Evolutionary conservation across 2,113 vertebrate genomes (phyloP).

Genomic region (Jacana jacana): DNA sequence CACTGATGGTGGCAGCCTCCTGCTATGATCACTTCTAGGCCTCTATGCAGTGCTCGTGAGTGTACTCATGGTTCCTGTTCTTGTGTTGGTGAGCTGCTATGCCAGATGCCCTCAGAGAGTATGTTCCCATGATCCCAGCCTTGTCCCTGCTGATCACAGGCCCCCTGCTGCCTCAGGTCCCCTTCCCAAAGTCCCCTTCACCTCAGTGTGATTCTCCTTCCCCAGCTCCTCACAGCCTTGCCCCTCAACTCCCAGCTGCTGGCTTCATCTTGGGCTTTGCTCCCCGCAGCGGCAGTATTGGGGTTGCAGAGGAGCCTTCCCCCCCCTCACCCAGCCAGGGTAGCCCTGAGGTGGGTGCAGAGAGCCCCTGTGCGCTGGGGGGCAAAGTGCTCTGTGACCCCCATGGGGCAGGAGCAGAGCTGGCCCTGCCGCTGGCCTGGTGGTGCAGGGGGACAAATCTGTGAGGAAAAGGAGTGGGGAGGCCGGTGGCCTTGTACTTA

Average conservation of each 20-base stretch:
- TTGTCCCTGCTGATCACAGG: accelerated
- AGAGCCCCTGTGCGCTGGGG: background rate
- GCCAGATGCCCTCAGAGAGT: background rate
- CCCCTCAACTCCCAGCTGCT: background rate
- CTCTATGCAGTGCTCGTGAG: accelerated
- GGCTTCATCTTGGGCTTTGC: accelerated
- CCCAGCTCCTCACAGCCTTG: background rate
- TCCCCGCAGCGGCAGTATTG: background rate
- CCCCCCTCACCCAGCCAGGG: accelerated
- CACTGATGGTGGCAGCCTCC: accelerated
- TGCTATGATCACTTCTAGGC: background rate
- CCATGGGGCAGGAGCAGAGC: background rate
- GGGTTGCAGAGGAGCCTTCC: background rate
- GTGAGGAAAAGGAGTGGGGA: background rate
- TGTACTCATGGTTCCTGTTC: background rate
- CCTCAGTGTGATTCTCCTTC: background rate
- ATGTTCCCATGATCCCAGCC: accelerated
- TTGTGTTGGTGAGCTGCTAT: accelerated
- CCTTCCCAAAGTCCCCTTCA: background rate
- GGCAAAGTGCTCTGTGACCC: background rate
- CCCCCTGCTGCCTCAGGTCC: background rate
- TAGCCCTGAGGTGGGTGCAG: accelerated
- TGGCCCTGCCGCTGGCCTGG: accelerated
- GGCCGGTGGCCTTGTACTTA: background rate
- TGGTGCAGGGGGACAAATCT: background rate